A percentile compares a stretch with the other conserved stretches of the same genome.
Evolutionary conservation across 2,888 invertebrate species (phyloP).

Genomic region (Orthonychiurus folsomi): DNA sequence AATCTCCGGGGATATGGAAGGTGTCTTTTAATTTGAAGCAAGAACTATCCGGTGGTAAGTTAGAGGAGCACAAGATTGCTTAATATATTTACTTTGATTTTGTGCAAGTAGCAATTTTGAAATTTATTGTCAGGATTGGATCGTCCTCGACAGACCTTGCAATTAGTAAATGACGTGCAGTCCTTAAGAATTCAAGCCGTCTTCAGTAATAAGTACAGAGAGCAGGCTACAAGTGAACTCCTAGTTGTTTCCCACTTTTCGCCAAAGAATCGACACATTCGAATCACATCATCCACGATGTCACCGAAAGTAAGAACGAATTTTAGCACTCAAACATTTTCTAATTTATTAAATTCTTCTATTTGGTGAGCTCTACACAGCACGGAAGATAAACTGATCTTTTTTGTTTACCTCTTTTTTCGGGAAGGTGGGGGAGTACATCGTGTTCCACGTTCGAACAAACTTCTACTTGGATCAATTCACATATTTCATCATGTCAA

Average conservation of each 20-base stretch:
- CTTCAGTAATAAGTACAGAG: slow-evolving; percentile 49
- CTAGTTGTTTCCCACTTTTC: slow-evolving; percentile 70
- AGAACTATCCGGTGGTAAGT: slow-evolving; percentile 21
- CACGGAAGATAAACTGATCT: neutral
- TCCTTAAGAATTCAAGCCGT: slow-evolving; percentile 60
- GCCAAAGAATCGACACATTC: slow-evolving; percentile 70
- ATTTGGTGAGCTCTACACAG: neutral
- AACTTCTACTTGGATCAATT: slow-evolving; percentile 83
- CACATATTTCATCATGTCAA: slow-evolving; percentile 84
- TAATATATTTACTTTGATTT: slow-evolving; percentile 1
- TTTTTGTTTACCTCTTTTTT: too few relatives aligned
- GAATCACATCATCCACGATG: slow-evolving; percentile 74
- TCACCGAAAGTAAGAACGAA: slow-evolving; percentile 59
- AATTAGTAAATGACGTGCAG: slow-evolving; percentile 57
- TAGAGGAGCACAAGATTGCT: too few relatives aligned
- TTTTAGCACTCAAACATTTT: too few relatives aligned
- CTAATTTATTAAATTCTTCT: too few relatives aligned
- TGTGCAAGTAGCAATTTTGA: too few relatives aligned
- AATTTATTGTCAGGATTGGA: slow-evolving; percentile 13
- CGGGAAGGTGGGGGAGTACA: slow-evolving; percentile 91
- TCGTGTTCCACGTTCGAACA: slow-evolving; percentile 85
- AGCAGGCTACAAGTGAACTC: slow-evolving; percentile 59
- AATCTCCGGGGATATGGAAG: slow-evolving; percentile 69
- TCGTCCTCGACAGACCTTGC: slow-evolving; percentile 50
- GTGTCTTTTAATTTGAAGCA: slow-evolving; percentile 57